Conservation (phyloP, 2,113 vertebrate genomes). For the Larimichthys crocea region DNA sequence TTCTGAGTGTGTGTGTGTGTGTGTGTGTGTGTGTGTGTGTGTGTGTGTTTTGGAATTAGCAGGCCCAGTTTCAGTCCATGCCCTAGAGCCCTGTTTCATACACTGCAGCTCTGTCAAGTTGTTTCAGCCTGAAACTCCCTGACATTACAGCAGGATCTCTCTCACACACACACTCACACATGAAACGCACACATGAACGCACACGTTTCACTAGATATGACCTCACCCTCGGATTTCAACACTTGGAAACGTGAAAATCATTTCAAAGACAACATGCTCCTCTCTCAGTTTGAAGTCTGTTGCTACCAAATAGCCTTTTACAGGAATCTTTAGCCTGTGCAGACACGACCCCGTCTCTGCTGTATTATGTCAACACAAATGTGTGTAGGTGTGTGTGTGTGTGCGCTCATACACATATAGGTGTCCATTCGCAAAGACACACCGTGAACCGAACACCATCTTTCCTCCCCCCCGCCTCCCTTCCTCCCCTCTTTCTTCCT, state of each 20-base stretch:
- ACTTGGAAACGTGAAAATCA: slow-evolving; percentile 48
- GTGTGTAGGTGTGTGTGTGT: slow-evolving; percentile 62
- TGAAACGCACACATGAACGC: slow-evolving; percentile 28
- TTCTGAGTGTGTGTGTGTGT: slow-evolving; percentile 13
- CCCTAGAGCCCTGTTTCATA: slow-evolving; percentile 74
- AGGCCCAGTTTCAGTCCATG: slow-evolving; percentile 74
- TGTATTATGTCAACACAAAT: slow-evolving; percentile 89
- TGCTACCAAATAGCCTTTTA: slow-evolving; percentile 84
- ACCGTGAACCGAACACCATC: slow-evolving; percentile 68
- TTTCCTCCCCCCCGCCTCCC: slow-evolving; percentile 33
- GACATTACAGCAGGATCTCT: slow-evolving; percentile 54
- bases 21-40: slow-evolving; percentile 30
- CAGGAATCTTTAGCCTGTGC: slow-evolving; percentile 91
- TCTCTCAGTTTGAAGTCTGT: slow-evolving; percentile 17
- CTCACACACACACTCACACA: slow-evolving; percentile 27
- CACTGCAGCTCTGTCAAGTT: slow-evolving; percentile 74
- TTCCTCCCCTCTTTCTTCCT: slow-evolving; percentile 39
- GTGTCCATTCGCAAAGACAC: slow-evolving; percentile 67
- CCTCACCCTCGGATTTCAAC: slow-evolving; percentile 71
- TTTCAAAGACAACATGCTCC: slow-evolving; percentile 48
- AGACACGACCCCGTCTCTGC: slow-evolving; percentile 88
- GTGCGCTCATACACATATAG: slow-evolving; percentile 31
- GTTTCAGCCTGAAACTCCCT: slow-evolving; percentile 77
- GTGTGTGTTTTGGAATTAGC: slow-evolving; percentile 72
- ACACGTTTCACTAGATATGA: slow-evolving; percentile 59